These are phyloP conservation scores for Ophioderma brevispina DNA, from an alignment of 35 echinoderm and acorn worm genomes.

Conservation along the genomic window DNA sequence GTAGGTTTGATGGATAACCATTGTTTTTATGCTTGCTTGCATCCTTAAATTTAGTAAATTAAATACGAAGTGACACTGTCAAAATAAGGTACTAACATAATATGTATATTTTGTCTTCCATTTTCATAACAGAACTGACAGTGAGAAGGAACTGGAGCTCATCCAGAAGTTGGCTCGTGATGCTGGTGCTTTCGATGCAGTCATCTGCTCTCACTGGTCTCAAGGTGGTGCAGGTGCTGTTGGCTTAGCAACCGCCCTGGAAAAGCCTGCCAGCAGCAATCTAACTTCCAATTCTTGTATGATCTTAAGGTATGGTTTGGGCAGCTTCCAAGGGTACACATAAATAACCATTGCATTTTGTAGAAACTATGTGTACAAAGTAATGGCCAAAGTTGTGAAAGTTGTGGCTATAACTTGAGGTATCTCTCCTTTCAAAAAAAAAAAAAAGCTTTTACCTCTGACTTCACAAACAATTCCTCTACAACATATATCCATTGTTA, in stretches of 20 bases:
- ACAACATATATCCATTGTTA: too few relatives aligned
- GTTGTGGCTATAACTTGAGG: too few relatives aligned
- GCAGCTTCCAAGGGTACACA: too few relatives aligned
- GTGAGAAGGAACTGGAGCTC: conserved; percentile 79
- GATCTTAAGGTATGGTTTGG: conserved; percentile 88
- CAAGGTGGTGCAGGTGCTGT: conserved; percentile 77
- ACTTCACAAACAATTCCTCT: too few relatives aligned
- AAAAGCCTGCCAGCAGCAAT: conserved; percentile 83
- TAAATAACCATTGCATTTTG: too few relatives aligned
- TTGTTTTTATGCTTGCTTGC: too few relatives aligned
- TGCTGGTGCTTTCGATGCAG: conserved; percentile 89
- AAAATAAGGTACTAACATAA: not conserved
- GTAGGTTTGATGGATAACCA: too few relatives aligned
- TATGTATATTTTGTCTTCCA: not conserved
- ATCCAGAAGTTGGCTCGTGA: conserved; percentile 77
- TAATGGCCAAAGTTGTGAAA: too few relatives aligned
- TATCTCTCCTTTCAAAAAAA: too few relatives aligned
- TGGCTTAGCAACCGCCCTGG: conserved; percentile 61
- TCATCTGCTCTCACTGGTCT: conserved; percentile 80
- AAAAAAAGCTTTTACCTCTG: too few relatives aligned
- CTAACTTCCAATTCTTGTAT: conserved; percentile 93
- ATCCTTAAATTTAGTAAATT: not conserved
- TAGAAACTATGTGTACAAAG: too few relatives aligned
- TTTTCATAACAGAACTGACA: conserved; percentile 72
- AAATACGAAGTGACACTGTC: too few relatives aligned